Conservation (phyloP, 2,888 invertebrate species). For the Patella caerulea region DNA sequence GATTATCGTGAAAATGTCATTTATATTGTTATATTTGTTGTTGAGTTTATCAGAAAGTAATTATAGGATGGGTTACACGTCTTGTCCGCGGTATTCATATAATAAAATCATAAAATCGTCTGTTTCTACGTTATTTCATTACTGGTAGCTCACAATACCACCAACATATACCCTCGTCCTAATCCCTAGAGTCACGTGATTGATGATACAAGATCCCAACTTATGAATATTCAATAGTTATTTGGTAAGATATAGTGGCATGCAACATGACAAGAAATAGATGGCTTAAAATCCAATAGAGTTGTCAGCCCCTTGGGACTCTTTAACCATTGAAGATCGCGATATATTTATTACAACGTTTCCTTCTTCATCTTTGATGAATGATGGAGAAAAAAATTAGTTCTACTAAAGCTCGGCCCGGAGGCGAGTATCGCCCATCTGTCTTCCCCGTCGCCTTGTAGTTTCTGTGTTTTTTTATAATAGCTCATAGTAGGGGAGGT, state of each 20-base stretch:
- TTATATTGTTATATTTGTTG: too few species aligned
- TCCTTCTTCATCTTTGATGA: not conserved
- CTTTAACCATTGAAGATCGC: conserved; percentile 2
- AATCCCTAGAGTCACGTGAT: not conserved
- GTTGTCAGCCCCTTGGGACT: not conserved
- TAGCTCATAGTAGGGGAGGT: not conserved
- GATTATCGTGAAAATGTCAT: too few species aligned
- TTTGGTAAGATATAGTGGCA: conserved; percentile 11
- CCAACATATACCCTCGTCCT: too few species aligned
- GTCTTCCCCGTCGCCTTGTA: not conserved
- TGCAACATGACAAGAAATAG: not conserved
- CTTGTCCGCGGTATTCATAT: too few species aligned
- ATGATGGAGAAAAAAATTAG: conserved; percentile 8
- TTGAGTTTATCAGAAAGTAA: too few species aligned
- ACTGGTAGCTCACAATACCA: too few species aligned
- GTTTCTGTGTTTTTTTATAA: not conserved
- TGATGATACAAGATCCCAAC: conserved; percentile 8
- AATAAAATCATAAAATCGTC: too few species aligned
- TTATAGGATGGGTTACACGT: too few species aligned
- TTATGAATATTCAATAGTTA: conserved; percentile 4
- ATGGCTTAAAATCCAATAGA: conserved; percentile 6
- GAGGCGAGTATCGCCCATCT: not conserved
- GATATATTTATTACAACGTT: conserved; percentile 6
- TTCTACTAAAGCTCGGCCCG: conserved; percentile 6
- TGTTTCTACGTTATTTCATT: too few species aligned